Base-by-base conservation (phyloP, 2,797 vertebrate genomes). In the Eupleurogrammus muticus region DNA sequence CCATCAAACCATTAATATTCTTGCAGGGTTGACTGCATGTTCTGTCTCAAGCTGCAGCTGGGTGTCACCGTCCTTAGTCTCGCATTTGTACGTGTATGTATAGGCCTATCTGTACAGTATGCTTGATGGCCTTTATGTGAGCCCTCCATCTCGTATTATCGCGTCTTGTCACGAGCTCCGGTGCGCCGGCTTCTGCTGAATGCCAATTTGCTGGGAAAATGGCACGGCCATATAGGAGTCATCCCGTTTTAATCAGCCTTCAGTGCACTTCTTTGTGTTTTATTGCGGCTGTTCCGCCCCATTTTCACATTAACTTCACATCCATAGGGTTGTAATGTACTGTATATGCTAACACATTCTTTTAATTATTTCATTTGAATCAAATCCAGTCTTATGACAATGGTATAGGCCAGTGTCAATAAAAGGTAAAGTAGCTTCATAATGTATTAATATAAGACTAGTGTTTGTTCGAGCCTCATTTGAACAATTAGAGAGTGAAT, bases 201-300 rank as follows among this genome's bases (percentile, higher is more conserved):
- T 53, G 62, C 64, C 66, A 66, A 24, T 57, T 53, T 53, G 19
- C n/a, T 59, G 59, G 32, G n/a, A n/a, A 62, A 54, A 61, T 16
- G 32, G 8, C 35, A 5, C 0, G 24, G 19, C 6, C 11, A 12
- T 35, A 5, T 0, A 51, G 20, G 4, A 12, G 49, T 13, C 3
- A 2, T 55, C 17, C 32, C n/a, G 5, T 47, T 42, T 38, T 23
- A 16, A 67, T 13, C 50, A 32, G 62, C 67, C 3, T 55, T 44
- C 7, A 66, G 1, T 38, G 61, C 23, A 12, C 5, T n/a, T 24
- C 55, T 77, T 61, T 60, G 49, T 70, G 48, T 60, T 65, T 65
- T 64, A 59, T n/a, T 23, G 66, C 65, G 36, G 23, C 47, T 0
- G 13, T 36, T 21, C 34, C n/a, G n/a, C 19, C 9, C 0, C 8